Conservation (phyloP, 2,888 invertebrate genomes). For the Galeruca laticollis region DNA sequence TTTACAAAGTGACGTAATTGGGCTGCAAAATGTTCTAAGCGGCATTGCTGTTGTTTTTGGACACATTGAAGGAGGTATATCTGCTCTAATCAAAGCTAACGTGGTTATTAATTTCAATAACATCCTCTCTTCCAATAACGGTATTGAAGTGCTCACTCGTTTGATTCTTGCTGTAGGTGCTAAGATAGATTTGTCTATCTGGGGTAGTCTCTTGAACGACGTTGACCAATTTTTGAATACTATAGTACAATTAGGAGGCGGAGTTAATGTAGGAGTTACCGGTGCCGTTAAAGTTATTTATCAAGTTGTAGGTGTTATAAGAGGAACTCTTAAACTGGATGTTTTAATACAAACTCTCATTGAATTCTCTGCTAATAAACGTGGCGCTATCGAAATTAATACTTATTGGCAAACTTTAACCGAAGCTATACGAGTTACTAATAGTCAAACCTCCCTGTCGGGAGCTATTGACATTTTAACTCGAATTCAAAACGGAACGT, state of each 20-base stretch:
- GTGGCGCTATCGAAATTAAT: slow-evolving; percentile 28
- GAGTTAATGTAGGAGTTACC: slow-evolving; percentile 38
- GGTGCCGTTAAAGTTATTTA: slow-evolving; percentile 43
- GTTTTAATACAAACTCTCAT: slow-evolving; percentile 37
- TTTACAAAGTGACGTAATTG: slow-evolving; percentile 41
- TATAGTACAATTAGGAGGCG: slow-evolving; percentile 44
- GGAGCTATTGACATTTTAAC: slow-evolving; percentile 35
- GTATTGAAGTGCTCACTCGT: slow-evolving; percentile 43
- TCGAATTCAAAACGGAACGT: slow-evolving; percentile 33
- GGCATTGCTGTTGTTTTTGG: slow-evolving; percentile 40
- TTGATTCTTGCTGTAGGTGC: slow-evolving; percentile 40
- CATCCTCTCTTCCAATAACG: slow-evolving; percentile 40
- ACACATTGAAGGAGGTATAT: slow-evolving; percentile 44
- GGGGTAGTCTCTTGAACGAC: slow-evolving; percentile 36
- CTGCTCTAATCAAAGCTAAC: slow-evolving; percentile 40
- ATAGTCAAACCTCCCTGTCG: slow-evolving; percentile 16
- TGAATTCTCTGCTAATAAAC: slow-evolving; percentile 28
- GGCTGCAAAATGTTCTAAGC: slow-evolving; percentile 38
- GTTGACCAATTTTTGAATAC: slow-evolving; percentile 32
- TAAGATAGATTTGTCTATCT: slow-evolving; percentile 39
- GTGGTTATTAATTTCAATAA: slow-evolving; percentile 43
- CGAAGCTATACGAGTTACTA: slow-evolving; percentile 29
- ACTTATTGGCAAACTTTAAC: slow-evolving; percentile 34
- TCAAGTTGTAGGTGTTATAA: slow-evolving; percentile 28
- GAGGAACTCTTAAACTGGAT: slow-evolving; percentile 35